Evolutionary conservation across 2,113 vertebrate species (phyloP).

Genomic region (Micromys minutus): DNA sequence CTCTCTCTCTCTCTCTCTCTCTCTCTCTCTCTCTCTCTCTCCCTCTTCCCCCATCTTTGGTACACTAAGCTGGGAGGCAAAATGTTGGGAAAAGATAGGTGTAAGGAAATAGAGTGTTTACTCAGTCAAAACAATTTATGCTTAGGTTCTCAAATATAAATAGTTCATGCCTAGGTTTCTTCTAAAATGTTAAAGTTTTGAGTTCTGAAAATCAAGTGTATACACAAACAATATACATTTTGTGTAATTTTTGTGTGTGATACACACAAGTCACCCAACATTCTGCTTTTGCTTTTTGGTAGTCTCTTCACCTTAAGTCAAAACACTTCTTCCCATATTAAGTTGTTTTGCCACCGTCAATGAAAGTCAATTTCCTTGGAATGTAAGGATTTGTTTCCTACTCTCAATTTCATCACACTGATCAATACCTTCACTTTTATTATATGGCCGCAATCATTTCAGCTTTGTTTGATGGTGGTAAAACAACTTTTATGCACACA

Average conservation of each 20-base stretch:
- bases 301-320: not conserved
- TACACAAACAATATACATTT: not conserved
- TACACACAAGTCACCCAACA: not conserved
- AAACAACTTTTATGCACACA: not conserved
- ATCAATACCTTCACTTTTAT: not conserved
- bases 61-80: not conserved
- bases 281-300: not conserved
- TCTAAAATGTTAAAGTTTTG: not conserved
- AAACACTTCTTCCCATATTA: too few relatives aligned
- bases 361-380: not conserved
- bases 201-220: too few relatives aligned
- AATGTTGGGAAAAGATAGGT: not conserved
- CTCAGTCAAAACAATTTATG: not conserved
- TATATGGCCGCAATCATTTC: not conserved
- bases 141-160: not conserved
- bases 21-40: not conserved
- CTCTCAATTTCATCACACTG: not conserved
- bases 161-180: not conserved
- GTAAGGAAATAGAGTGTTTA: not conserved
- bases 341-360: not conserved
- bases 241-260: not conserved
- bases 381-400: not conserved
- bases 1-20: not conserved
- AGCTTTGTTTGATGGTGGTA: too few relatives aligned
- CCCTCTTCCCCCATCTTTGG: too few relatives aligned